Evolutionary conservation across 2,113 vertebrate genomes (phyloP), one percentile per base, ranked within the genome.

Genomic region (Engystomops pustulosus): DNA sequence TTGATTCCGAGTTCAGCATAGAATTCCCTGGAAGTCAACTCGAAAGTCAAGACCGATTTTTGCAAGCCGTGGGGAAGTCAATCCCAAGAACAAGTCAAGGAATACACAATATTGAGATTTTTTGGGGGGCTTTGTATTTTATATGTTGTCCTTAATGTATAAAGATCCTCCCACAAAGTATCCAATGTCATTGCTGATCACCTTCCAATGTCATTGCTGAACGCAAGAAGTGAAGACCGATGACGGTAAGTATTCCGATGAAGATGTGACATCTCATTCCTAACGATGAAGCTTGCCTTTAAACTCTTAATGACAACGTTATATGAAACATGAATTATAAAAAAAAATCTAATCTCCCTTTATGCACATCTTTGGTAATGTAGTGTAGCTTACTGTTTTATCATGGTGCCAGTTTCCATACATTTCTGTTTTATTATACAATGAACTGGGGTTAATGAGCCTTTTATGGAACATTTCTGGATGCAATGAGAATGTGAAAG

Each of bases 361-460:
- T 78, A 41, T 58, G 47, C 53, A 78, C 75, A 53, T 36, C 75
- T 55, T 78, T 60, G 75, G 75, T 78, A 60, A 78, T 78, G 75
- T 58, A 78, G 36, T 78, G 75, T 25, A 58, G 75, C 51, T 78
- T 25, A 60, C 75, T 58, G 75, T 78, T 78, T 78, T 78, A 78
- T 78, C 75, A 78, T 58, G 51, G 75, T 78, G 75, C 51, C 51
- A 60, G 32, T 41, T 60, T 78, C 75, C 75, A 78, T 78, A 58
- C 75, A 78, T 60, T 78, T 53, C 75, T 78, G 6, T 58, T 60
- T 78, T 78, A 78, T 78, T 78, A 78, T 78, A 60, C 75, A 78
- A 78, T 78, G 75, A 78, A 78, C 75, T 78, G 51, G 53, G 75
- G 75, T 78, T 78, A 78, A 78, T 78, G 75, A 78, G 51, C 75